Evolutionary conservation across 2,113 vertebrate species (phyloP), one percentile per base, ranked within the genome.

Genomic region (Oenanthe melanoleuca): DNA sequence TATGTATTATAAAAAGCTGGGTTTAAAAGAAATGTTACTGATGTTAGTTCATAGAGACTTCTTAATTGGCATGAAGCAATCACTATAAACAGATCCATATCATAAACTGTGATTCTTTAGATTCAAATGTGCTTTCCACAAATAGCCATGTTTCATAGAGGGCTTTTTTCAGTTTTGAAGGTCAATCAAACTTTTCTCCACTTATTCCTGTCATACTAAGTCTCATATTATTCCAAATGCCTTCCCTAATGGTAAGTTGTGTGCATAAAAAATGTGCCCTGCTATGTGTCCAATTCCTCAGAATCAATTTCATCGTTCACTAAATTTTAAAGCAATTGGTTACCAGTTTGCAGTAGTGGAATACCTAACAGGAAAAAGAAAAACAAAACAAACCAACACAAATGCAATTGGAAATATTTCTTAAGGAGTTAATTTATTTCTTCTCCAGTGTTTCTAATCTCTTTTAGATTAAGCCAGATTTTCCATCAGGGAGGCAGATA

Each of bases 201-300:
- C 6, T 71, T 71, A 53, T n/a, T 88, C 14, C 14, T 71, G 6
- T 79, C 26, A 33, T 26, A 33, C 0, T 57, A 79, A 64, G 9
- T 69, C 10, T 84, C 14, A 65, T 40, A 64, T 38, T 64, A 72
- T 34, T 37, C 17, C 31, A 73, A 42, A 72, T 67, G 26, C 14
- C 11, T 56, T 69, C 1, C 17, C 1, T 8, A 2, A 1, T 47
- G 5, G 4, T 34, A 77, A 55, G 4, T 11, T 21, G 14, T 38
- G 2, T 20, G 13, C 2, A 2, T 69, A 40, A 67, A 21, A 69
- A 77, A 56, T 38, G 8, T 21, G 2, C 2, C 3, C n/a, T 47
- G 8, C 7, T 55, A 40, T 13, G 5, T 24, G n/a, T 49, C 28
- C 2, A 3, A 20, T 59, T 83, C 25, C 14, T 14, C 18, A 50